phyloP scores from a whole-genome alignment of 2,888 invertebrate species.

The Chouioia cunea region DNA sequence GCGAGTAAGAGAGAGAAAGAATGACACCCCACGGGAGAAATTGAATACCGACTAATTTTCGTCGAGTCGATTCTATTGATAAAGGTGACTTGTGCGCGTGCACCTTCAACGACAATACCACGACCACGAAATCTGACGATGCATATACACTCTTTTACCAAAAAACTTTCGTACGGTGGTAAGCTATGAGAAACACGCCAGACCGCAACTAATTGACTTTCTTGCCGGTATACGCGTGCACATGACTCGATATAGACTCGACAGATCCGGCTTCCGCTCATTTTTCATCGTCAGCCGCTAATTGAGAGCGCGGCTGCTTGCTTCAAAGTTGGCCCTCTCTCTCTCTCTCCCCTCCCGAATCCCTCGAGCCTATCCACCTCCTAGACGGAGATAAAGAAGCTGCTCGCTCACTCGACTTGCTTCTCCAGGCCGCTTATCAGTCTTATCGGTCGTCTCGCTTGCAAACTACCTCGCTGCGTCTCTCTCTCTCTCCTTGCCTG shows the following conservation, averaged over 20 bases:
- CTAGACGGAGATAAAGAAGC: neutral
- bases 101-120: no score
- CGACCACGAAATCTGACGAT: constrained; percentile 30
- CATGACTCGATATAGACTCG: no score
- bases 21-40: constrained; percentile 62
- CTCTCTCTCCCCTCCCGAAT: neutral
- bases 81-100: no score
- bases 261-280: constrained; percentile 36
- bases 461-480: neutral
- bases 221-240: no score
- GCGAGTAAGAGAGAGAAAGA: constrained; percentile 33
- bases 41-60: constrained; percentile 68
- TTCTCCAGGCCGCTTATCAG: neutral
- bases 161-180: no score
- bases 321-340: constrained; percentile 6
- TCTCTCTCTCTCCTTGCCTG: neutral
- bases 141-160: no score
- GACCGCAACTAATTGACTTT: no score
- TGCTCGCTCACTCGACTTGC: neutral
- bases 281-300: constrained; percentile 59
- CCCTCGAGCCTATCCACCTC: neutral
- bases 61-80: constrained; percentile 54
- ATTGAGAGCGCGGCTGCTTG: constrained; percentile 53
- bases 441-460: neutral
- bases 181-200: no score